Evolutionary conservation across 2,113 vertebrate species (phyloP).

Genomic region (Mus musculus): GRCm39 chr3:118998501-118999000

Average conservation of each 20-base stretch:
- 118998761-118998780: background rate
- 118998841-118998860: background rate
- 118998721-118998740: background rate
- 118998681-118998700: background rate
- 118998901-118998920: background rate
- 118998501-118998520: constrained; percentile 30
- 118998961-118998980: background rate
- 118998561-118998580: background rate
- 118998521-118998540: background rate
- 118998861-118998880: background rate
- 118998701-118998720: background rate
- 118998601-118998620: constrained; percentile 6
- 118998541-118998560: constrained; percentile 3
- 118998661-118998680: background rate
- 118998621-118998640: background rate
- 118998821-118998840: background rate
- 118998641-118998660: background rate
- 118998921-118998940: background rate
- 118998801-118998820: background rate
- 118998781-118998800: background rate
- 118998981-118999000: background rate
- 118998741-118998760: background rate
- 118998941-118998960: background rate
- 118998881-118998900: background rate
- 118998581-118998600: background rate